Base-by-base conservation (phyloP, 2,888 invertebrate species). In the Pristionchus maxplancki region DNA sequence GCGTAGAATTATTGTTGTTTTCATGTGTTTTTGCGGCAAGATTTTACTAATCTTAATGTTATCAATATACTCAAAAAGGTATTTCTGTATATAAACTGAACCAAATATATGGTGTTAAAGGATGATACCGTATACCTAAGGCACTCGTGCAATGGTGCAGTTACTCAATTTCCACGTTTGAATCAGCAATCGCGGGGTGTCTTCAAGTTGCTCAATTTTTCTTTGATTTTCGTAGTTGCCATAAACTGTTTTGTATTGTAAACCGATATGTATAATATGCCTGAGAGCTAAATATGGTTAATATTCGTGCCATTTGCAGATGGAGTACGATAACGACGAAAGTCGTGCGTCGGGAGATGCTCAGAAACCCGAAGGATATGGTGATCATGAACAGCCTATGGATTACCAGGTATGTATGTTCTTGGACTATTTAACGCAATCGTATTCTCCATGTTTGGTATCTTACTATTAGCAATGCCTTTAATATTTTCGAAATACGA, bases 281-380 rank as follows among this genome's bases (percentile, higher is more conserved):
- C 6, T 44, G 67, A 17, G 31, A 11, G 67, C 67, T 67, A 67
- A 28, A 13, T 13, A 20, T 17, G n/a, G 44, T n/a, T 9, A 40
- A 78, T 62, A 44, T 78, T 78, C 24, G 40, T 13, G 78, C 11
- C 24, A 37, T 78, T 87, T 37, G 24, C n/a, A 58, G 88, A 88
- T 88, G 88, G 88, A 88, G 48, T 58, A 78, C 78, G 88, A 88
- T 13, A 78, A 78, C 58, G 88, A 88, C 78, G 87, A 87, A 40
- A 87, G 74, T 58, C 31, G 34, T 34, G 53, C 48, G 15, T 34
- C 58, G 17, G 62, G 62, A 9, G 81, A 88, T 67, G n/a, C 50
- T 31, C 44, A 78, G 15, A n/a, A 44, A 15, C 44, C 71, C 9
- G 81, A 34, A 6, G 78, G 40, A 15, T 40, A 44, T 31, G 81